Evolutionary conservation across 1,140 invertebrate genomes (phyloP).

Genomic region (Maconellicoccus hirsutus): DNA sequence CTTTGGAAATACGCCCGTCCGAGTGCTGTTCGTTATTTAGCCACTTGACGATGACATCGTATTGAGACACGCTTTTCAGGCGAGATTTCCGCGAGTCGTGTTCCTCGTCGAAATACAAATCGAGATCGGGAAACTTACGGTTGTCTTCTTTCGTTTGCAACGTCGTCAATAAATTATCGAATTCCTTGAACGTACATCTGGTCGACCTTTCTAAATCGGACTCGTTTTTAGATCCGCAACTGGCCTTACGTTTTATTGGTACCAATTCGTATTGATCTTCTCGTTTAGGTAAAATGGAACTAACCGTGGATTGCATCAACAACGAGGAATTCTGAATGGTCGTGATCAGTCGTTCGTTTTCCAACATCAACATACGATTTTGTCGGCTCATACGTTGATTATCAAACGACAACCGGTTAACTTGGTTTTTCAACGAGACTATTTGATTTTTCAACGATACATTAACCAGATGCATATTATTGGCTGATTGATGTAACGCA

Average conservation of each 20-base stretch:
- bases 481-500: slow-evolving; percentile 4
- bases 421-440: not conserved
- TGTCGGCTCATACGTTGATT: not conserved
- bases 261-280: not conserved
- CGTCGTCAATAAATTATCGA: not conserved
- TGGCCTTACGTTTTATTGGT: not conserved
- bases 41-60: slow-evolving; percentile 10
- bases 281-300: not conserved
- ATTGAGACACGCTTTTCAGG: slow-evolving; percentile 7
- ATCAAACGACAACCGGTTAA: not conserved
- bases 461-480: slow-evolving; percentile 8
- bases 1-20: not conserved
- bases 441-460: not conserved
- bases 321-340: not conserved
- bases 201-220: not conserved
- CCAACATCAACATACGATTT: not conserved
- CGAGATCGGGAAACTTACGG: not conserved
- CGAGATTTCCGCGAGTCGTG: not conserved
- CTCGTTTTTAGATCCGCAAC: not conserved
- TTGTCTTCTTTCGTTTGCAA: not conserved
- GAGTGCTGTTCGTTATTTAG: not conserved
- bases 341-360: not conserved
- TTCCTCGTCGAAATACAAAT: not conserved
- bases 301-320: not conserved
- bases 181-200: not conserved